Base-by-base conservation (phyloP, 2,888 invertebrate genomes). In the Gari tellinella region DNA sequence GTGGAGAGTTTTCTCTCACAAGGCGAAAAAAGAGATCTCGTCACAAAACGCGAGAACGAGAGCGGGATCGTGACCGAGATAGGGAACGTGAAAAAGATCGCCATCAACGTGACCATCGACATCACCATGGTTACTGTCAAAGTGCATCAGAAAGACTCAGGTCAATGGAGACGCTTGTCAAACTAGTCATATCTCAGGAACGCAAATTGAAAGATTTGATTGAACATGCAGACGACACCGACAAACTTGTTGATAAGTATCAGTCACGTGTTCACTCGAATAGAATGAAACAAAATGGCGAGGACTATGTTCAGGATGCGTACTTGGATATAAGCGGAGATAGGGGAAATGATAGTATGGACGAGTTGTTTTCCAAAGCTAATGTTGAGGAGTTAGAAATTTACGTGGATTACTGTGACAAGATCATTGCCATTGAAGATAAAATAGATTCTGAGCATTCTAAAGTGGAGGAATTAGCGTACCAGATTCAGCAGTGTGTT, bases 381-480 rank as follows among this genome's bases (percentile, higher is more conserved):
- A 94, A 94, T 52, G 94, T 94, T 87, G 93, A 94, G 85, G 93
- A 94, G 14, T 80, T 94, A 37, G 92, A 92, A 80, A 94, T 94
- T 88, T 95, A 95, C 92, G 93, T 95, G n/a, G 94, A 95, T 84
- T 93, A 95, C 80, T 92, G 95, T 85, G 96, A 96, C 86, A 95
- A 94, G 90, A 94, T 96, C 55, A 94, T 95, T 25, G 94, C 95
- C 60, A 93, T 96, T 26, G 96, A 96, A 90, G 95, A 95, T 88
- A 94, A 94, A 85, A 92, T 96, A 66, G 94, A 95, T 67, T 93
- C 94, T 66, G 95, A 96, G 89, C 95, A 96, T 88, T 95, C 95
- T 89, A 92, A 94, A 65, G 93, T 96, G 2, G 94, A 95, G 3
- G 93, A 95, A 81, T 89, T 96, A 43, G 94, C 94, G 38, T 94